Evolutionary conservation across 2,113 vertebrate genomes (phyloP), one percentile per base, ranked within the genome.

Genomic region (Tragelaphus buxtoni): DNA sequence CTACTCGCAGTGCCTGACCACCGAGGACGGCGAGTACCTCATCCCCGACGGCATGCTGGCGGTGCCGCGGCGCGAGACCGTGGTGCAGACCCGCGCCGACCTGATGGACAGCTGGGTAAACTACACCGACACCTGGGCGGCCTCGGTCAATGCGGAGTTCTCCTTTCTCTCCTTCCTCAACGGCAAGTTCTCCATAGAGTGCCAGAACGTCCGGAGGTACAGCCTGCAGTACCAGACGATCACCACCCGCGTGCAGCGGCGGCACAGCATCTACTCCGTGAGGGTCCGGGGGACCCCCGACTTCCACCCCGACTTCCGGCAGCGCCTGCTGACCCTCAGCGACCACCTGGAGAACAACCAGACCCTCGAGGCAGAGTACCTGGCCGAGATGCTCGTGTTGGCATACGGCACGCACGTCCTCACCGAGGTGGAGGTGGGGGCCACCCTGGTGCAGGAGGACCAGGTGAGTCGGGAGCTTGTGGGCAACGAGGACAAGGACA

Each of bases 261-360:
- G 98, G 5, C 98, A 99, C 95, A 97, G 98, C 91, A 92, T 99
- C 82, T 99, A 99, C 96, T 98, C 98, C 4, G 98, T 98, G 30
- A 98, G 98, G 81, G 94, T 94, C 4, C 93, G 72, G 32, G 98
- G 98, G 1, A 97, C 97, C 92, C 98, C 99, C 87, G 96, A 63
- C 24, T 95, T 99, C 88, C 98, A 99, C 45, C 9, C 94, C 1
- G 95, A 94, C 72, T 99, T 99, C 81, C 96, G 39, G 63, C 97
- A 95, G 35, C 97, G 98, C 80, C 98, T 97, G 9, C 98, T 97
- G 61, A 97, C 97, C 6, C 99, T 99, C 4, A 98, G 98, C 0
- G 97, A 98, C 39, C 98, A 99, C 17, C 97, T 99, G 55, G 99
- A 99, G 82, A 99, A 98, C 98, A 99, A 99, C 65, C 98, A 98